Base-by-base conservation (phyloP, 2,113 vertebrate genomes). In the Macroglossus sobrinus region DNA sequence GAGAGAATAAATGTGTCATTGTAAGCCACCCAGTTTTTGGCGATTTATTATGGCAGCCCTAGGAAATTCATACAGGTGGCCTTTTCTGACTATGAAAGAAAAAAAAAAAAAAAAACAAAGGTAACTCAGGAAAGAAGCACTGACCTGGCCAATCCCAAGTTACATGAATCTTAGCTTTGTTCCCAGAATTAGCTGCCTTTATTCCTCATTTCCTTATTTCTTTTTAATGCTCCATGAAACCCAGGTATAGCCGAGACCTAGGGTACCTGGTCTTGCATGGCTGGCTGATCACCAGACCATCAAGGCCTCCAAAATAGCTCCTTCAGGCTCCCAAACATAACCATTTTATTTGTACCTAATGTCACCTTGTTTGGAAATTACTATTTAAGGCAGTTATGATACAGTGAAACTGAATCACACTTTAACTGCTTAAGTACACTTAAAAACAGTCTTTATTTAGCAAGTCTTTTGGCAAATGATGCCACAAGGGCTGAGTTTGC, bases 211-310 rank as follows among this genome's bases (percentile, higher is more conserved):
- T 96, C 92, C 91, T 91, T 50, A 66, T 85, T 96, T 75, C 63
- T 45, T 82, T 91, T 92, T 79, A 93, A 97, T 59, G 90, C 45
- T 76, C 40, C 43, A 18, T 43, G 76, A 95, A 96, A 33, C 35
- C 30, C 53, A 82, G 50, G 24, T 30, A 71, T 33, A 84, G 33
- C 10, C 1, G 33, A 38, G 66, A 74, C 50, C 26, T 8, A n/a
- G 59, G 69, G 80, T 24, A 55, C 76, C 71, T 28, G 40, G 89
- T 79, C 93, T 63, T 40, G 81, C 8, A 0, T 59, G 91, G 64
- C 64, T 13, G 30, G 40, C 61, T 86, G 55, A 28, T 64, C 76
- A 91, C 47, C 61, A 81, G 85, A 50, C 81, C 47, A 0, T 75
- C 63, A n/a, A 71, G 79, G 4, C 19, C 76, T 21, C 64, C 18